Evolutionary conservation across 2,113 vertebrate genomes (phyloP).

Genomic region (rat (Rattus norvegicus)): GRCr8 NC_086020.1:164994001-164994500

Average conservation of each 20-base stretch:
- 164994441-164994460: background rate
- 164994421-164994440: background rate
- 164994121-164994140: background rate
- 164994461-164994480: background rate
- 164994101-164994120: background rate
- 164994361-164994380: background rate
- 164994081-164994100: background rate
- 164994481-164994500: background rate
- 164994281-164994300: background rate
- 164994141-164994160: background rate
- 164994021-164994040: no score
- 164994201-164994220: background rate
- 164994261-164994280: background rate
- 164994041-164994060: no score
- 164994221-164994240: background rate
- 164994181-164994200: background rate
- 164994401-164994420: no score
- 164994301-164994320: no score
- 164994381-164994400: background rate
- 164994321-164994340: background rate
- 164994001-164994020: no score
- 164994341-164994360: background rate
- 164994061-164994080: no score
- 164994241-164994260: background rate
- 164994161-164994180: background rate